Conservation (phyloP, 2,888 invertebrate genomes). For the Alloscopus bannaensis region DNA sequence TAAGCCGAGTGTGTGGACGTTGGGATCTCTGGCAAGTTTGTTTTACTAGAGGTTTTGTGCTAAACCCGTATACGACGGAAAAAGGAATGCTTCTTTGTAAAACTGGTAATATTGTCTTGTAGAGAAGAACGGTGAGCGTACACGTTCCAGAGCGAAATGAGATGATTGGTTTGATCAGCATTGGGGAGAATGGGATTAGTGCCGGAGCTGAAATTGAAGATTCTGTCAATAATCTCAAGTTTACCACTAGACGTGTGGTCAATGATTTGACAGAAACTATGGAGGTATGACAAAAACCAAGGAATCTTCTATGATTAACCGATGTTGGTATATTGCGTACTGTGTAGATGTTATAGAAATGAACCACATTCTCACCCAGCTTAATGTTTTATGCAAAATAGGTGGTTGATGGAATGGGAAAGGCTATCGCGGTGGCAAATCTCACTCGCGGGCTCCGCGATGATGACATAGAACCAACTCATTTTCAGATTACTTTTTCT, state of each 20-base stretch:
- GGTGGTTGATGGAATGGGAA: neutral
- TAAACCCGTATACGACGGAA: no score
- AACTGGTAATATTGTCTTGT: neutral
- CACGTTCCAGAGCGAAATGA: neutral
- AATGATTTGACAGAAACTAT: neutral
- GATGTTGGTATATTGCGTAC: no score
- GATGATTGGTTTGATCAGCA: constrained; percentile 4
- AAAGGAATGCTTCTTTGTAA: no score
- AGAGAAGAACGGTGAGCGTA: neutral
- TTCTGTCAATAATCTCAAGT: constrained; percentile 3
- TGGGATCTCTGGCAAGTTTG: neutral
- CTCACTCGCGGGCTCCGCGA: neutral
- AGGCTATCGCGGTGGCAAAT: neutral
- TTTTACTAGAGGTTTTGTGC: neutral
- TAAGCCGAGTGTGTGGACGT: constrained; percentile 13
- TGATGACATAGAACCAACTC: neutral
- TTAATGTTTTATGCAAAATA: neutral
- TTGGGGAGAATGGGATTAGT: neutral
- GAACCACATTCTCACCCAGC: no score
- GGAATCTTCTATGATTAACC: no score
- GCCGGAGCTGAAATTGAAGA: constrained; percentile 2
- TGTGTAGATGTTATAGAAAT: no score
- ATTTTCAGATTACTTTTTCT: constrained; percentile 20
- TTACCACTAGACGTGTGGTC: neutral
- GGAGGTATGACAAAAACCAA: neutral